Percentiles rank a stretch among this genome's conserved stretches.
Evolutionary conservation across 1,140 invertebrate genomes (phyloP).

Genomic region (Sipha flava): DNA sequence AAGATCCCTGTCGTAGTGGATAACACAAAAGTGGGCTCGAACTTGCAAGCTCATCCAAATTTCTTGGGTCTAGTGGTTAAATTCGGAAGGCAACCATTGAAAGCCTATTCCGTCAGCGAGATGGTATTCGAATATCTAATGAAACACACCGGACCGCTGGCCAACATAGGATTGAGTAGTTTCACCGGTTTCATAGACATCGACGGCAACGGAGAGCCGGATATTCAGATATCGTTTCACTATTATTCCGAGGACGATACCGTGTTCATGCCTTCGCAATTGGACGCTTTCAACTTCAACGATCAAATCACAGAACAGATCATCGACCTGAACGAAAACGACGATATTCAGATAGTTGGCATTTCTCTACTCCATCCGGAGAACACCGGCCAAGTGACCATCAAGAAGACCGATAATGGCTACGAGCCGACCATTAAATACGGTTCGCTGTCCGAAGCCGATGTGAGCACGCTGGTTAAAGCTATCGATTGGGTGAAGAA

Average conservation of each 20-base stretch:
- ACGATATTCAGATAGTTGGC: slow-evolving; percentile 49
- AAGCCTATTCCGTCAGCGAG: background rate
- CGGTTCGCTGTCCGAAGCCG: slow-evolving; percentile 45
- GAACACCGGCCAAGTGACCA: slow-evolving; percentile 46
- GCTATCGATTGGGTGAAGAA: slow-evolving; percentile 39
- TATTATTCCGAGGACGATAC: slow-evolving; percentile 16
- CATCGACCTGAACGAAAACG: slow-evolving; percentile 46
- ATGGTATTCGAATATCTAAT: slow-evolving; percentile 26
- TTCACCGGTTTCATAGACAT: slow-evolving; percentile 10
- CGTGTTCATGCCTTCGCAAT: slow-evolving; percentile 9
- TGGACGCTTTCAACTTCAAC: slow-evolving; percentile 44
- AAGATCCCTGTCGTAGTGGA: slow-evolving; percentile 44
- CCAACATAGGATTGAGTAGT: background rate
- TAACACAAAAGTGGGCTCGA: slow-evolving; percentile 58
- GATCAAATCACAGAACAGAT: slow-evolving; percentile 61
- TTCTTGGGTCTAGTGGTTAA: background rate
- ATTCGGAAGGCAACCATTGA: background rate
- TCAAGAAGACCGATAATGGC: slow-evolving; percentile 45
- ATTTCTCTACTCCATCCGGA: slow-evolving; percentile 47
- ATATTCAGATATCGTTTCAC: background rate
- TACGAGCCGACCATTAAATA: slow-evolving; percentile 53
- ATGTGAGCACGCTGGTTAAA: slow-evolving; percentile 37
- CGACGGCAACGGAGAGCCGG: background rate
- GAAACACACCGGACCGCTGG: background rate
- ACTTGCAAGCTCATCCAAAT: slow-evolving; percentile 61